Conservation (phyloP, 2,797 vertebrate genomes). For the Trichosurus vulpecula region DNA sequence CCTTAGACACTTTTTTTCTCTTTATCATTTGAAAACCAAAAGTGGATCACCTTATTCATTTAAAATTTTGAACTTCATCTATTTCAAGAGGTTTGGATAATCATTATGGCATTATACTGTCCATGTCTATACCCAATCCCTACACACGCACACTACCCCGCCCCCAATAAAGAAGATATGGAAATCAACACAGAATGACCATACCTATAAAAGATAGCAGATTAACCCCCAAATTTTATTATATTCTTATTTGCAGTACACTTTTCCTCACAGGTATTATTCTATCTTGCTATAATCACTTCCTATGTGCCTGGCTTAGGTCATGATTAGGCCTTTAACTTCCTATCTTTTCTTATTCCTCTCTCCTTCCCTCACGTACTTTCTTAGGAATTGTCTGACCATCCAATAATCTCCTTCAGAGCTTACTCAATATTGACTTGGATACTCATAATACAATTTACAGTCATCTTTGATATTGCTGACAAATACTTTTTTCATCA, state of each 20-base stretch:
- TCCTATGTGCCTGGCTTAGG: background rate
- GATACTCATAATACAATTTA: background rate
- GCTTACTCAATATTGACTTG: background rate
- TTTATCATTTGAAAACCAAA: conserved; percentile 35
- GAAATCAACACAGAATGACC: background rate
- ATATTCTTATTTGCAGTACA: background rate
- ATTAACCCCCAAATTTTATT: background rate
- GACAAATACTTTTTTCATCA: background rate
- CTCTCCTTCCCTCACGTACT: background rate
- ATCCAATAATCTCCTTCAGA: background rate
- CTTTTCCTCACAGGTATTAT: background rate
- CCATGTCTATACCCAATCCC: background rate
- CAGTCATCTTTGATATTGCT: background rate
- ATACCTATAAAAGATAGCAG: background rate
- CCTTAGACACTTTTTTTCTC: background rate
- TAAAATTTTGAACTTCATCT: background rate
- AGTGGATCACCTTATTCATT: background rate
- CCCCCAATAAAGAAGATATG: background rate
- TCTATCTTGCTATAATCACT: background rate
- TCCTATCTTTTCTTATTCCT: background rate
- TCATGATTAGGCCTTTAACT: background rate
- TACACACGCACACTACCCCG: too few relatives aligned
- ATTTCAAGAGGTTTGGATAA: background rate
- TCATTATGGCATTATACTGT: background rate
- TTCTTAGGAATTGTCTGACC: background rate